Percentiles rank a stretch among this genome's conserved stretches.
phyloP scores from a whole-genome alignment of 1,140 invertebrate genomes.

The Heliothis subflexa region DNA sequence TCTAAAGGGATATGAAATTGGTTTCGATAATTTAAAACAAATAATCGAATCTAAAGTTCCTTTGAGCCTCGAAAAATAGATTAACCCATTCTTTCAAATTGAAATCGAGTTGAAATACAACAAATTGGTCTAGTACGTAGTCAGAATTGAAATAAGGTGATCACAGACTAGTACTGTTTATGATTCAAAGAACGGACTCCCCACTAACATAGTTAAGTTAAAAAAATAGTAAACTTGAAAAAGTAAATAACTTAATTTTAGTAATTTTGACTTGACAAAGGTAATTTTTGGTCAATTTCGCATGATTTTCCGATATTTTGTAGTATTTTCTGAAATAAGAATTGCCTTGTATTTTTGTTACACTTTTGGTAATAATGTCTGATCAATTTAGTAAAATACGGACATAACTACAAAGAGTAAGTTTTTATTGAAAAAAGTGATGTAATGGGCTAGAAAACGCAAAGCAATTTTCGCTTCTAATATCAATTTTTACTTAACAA shows the following conservation, averaged over 20 bases:
- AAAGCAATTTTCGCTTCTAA: too few relatives aligned
- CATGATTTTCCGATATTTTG: too few relatives aligned
- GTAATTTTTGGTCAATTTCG: background rate
- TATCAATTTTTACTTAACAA: too few relatives aligned
- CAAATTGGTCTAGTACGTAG: conserved; percentile 29
- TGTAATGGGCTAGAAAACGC: too few relatives aligned
- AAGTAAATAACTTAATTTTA: background rate
- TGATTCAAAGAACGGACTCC: conserved; percentile 14
- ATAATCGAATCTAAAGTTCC: conserved; percentile 32
- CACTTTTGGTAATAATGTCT: too few relatives aligned
- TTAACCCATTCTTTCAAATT: conserved; percentile 46
- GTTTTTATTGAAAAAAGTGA: too few relatives aligned
- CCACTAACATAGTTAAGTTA: background rate
- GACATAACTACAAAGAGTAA: too few relatives aligned
- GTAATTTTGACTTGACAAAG: background rate
- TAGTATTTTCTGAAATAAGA: too few relatives aligned
- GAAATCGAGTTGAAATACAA: conserved; percentile 23
- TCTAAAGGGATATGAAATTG: background rate
- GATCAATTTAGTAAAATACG: too few relatives aligned
- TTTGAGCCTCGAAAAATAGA: conserved; percentile 30
- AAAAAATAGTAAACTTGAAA: background rate
- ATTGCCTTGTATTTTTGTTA: too few relatives aligned
- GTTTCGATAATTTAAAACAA: conserved; percentile 37
- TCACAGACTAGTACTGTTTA: background rate
- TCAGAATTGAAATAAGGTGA: conserved; percentile 22